These are phyloP conservation scores for Drosophila auraria DNA, from an alignment of 1,140 invertebrate genomes.

Conservation along the genomic window DNA sequence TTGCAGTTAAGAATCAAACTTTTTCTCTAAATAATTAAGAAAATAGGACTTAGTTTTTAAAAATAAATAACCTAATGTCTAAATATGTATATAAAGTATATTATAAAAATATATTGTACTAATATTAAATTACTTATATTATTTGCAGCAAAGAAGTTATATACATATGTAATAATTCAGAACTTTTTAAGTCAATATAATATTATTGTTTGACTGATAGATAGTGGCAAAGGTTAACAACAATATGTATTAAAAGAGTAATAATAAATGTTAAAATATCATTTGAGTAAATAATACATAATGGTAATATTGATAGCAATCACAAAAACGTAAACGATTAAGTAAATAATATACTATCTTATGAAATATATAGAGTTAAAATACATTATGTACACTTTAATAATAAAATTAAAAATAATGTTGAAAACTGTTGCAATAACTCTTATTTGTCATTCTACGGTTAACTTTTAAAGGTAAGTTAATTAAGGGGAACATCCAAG, in stretches of 20 bases:
- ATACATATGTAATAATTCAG: not conserved
- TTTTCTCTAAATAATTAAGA: constrained; percentile 1
- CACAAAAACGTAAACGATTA: constrained; percentile 7
- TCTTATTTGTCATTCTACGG: not conserved
- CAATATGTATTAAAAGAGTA: constrained; percentile 11
- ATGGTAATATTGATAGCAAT: constrained; percentile 13
- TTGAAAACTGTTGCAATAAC: not conserved
- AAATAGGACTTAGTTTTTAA: not conserved
- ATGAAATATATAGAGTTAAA: constrained; percentile 12
- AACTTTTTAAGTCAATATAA: not conserved
- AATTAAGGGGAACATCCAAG: too few relatives aligned
- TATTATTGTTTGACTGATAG: constrained; percentile 21
- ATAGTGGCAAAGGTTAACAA: constrained; percentile 21
- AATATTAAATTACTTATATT: not conserved
- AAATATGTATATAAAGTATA: constrained; percentile 8
- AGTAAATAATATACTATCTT: constrained; percentile 5
- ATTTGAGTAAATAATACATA: constrained; percentile 12
- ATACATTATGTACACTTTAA: constrained; percentile 14
- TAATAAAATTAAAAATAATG: constrained; percentile 27
- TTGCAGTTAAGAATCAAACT: constrained; percentile 4
- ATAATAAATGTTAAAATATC: constrained; percentile 29
- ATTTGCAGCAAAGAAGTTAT: not conserved
- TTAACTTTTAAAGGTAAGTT: too few relatives aligned
- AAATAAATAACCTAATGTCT: not conserved
- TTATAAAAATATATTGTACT: not conserved